Evolutionary conservation across 2,113 vertebrate species (phyloP), one percentile per base, ranked within the genome.

Genomic region (Mobula hypostoma): DNA sequence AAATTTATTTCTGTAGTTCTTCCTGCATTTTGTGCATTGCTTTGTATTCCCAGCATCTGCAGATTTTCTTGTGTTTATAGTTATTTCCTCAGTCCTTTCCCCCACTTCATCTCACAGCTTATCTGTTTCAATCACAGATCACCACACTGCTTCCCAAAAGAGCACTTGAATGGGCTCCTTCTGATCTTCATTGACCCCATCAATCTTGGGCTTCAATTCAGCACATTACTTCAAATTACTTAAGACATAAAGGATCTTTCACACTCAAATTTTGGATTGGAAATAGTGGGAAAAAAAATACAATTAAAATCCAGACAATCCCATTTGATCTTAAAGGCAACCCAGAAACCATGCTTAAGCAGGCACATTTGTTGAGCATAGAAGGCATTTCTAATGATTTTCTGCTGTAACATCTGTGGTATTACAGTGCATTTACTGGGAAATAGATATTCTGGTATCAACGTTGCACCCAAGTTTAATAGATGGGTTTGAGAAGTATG

Each of bases 171-270:
- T 7, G 48, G n/a, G 63, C 87, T 19, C 61, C 66, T 68, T 66
- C 63, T 66, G n/a, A 58, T 90, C n/a, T 48, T 4, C n/a, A 7
- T 17, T 90, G 32, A 7, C 12, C n/a, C 32, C 56, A 66, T 90
- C 19, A 90, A 90, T 5, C 61, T 90, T 68, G n/a, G 27, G 68
- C n/a, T 90, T 90, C 87, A 68, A 90, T 66, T 90, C 32, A 66
- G 32, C 87, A 90, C 61, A 66, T 15, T n/a, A 90, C 12, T 68
- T 90, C 85, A 90, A 87, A 17, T n/a, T 90, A 48, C 48, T 48
- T 48, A 48, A 48, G 48, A 68, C 87, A 90, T 32, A 14, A 90
- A 68, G 56, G 12, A 66, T 63, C 68, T 90, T 90, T 68, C 63
- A 90, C 29, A 61, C 5, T 17, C 24, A 17, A 2, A 1, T 90